Conservation (phyloP, 2,113 vertebrate genomes). For the Tachuris rubrigastra region DNA sequence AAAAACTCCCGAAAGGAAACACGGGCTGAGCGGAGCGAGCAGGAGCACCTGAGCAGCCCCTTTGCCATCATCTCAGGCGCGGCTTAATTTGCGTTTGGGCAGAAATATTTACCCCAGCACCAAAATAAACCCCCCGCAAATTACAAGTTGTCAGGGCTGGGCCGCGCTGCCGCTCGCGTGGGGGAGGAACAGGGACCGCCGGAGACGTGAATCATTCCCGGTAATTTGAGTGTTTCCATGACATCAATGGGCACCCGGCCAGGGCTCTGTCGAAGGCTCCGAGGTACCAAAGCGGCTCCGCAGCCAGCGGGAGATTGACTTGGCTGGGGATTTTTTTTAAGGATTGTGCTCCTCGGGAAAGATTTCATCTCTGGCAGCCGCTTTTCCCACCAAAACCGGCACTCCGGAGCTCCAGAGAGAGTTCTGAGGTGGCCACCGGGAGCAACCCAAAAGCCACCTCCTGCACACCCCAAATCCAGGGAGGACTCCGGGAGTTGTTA, state of each 20-base stretch:
- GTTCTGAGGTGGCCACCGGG: not conserved
- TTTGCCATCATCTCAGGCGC: constrained; percentile 69
- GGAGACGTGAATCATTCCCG: constrained; percentile 95
- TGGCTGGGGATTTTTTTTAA: not conserved
- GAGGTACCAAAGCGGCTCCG: constrained; percentile 81
- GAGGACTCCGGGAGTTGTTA: accelerated
- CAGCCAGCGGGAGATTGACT: constrained; percentile 77
- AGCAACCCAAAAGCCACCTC: not conserved
- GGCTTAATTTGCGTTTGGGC: constrained; percentile 77
- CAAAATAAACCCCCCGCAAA: constrained; percentile 79
- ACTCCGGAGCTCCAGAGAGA: not conserved
- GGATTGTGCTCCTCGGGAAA: not conserved
- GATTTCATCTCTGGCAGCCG: not conserved
- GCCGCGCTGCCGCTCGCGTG: constrained; percentile 82
- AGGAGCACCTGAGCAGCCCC: not conserved
- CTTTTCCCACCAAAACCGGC: not conserved
- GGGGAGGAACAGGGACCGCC: constrained; percentile 82
- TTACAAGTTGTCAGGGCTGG: constrained; percentile 88
- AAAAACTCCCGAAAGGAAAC: not conserved
- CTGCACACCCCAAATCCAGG: not conserved
- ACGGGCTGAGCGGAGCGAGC: not conserved
- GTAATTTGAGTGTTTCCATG: constrained; percentile 98
- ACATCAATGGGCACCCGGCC: constrained; percentile 95
- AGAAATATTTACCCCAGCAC: constrained; percentile 82
- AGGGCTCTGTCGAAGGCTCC: constrained; percentile 87